Percentiles rank a stretch among this genome's conserved stretches.
phyloP scores from a whole-genome alignment of 2,888 invertebrate species.

The Ceramica pisi region DNA sequence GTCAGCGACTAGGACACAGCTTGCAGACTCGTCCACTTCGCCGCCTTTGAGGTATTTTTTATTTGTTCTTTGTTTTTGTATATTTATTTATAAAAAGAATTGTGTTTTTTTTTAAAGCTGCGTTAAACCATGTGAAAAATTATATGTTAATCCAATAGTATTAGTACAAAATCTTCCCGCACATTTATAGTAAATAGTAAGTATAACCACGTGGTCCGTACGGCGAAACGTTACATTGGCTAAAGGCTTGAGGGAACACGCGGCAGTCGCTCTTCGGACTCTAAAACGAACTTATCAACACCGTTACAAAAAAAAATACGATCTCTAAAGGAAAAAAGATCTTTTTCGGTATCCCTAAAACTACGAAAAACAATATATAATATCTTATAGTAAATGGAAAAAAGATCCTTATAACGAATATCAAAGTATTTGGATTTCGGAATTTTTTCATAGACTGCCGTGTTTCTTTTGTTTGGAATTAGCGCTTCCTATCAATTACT shows the following conservation, averaged over 20 bases:
- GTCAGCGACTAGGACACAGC: constrained; percentile 90
- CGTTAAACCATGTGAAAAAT: neutral
- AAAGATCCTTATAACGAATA: neutral
- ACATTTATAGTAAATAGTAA: no score
- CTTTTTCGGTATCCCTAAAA: neutral
- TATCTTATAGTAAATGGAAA: no score
- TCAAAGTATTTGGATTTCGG: neutral
- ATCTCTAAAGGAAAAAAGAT: neutral
- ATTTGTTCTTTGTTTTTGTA: no score
- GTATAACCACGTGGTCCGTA: neutral
- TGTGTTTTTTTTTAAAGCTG: neutral
- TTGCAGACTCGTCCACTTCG: constrained; percentile 93
- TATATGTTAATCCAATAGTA: neutral
- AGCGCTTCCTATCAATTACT: neutral
- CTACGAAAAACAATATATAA: no score
- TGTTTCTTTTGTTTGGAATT: neutral
- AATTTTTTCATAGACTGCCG: neutral
- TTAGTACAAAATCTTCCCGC: neutral
- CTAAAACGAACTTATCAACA: neutral
- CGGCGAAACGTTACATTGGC: neutral
- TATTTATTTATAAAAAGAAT: neutral
- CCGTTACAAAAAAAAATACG: no score
- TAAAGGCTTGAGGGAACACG: neutral
- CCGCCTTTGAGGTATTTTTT: constrained; percentile 91
- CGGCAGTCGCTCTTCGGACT: neutral